These are phyloP conservation scores for Spheniscus humboldti DNA, from an alignment of 2,797 vertebrate genomes.

Conservation along the genomic window DNA sequence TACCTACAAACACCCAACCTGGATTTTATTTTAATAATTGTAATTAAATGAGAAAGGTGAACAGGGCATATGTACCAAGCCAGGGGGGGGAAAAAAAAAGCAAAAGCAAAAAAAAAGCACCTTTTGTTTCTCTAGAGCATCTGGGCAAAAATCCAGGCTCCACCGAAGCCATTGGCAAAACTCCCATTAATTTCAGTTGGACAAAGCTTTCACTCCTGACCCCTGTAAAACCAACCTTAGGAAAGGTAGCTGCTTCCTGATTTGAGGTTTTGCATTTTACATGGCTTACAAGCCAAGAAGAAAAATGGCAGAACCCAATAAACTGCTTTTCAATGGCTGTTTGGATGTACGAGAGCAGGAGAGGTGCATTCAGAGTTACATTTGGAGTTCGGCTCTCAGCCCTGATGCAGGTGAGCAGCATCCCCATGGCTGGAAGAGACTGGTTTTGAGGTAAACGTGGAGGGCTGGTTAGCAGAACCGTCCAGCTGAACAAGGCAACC, in stretches of 20 bases:
- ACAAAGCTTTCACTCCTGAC: neutral
- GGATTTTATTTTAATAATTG: neutral
- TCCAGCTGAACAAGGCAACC: neutral
- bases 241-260: neutral
- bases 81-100: neutral
- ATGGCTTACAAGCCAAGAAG: neutral
- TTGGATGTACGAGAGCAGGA: neutral
- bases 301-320: neutral
- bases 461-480: neutral
- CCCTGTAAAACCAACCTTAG: neutral
- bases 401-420: fast-evolving
- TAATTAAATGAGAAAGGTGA: neutral
- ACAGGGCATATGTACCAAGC: neutral
- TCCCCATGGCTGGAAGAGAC: neutral
- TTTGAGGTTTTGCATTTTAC: neutral
- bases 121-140: neutral
- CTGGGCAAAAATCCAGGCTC: neutral
- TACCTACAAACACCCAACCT: neutral
- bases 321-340: neutral
- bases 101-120: neutral
- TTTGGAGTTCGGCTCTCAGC: neutral
- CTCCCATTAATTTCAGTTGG: neutral
- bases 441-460: neutral
- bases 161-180: neutral
- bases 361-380: neutral